phyloP scores from a whole-genome alignment of 2,888 invertebrate genomes.

The Pollenia amentaria region DNA sequence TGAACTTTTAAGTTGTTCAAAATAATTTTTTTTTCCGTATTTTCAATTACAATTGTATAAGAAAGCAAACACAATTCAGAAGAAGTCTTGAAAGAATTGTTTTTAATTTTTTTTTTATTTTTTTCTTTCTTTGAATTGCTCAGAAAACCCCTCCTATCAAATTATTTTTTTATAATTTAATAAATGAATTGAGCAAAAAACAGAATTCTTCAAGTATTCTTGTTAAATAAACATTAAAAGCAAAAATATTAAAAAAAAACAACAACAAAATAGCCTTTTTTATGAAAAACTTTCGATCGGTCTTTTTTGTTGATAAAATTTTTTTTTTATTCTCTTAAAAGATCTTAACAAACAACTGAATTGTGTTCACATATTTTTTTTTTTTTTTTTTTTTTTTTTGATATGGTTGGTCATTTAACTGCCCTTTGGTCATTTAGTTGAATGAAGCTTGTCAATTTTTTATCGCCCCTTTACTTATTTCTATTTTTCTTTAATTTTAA shows the following conservation, averaged over 20 bases:
- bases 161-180: constrained; percentile 12
- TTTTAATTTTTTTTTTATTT: background rate
- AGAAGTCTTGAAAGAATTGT: constrained; percentile 1
- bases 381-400: constrained; percentile 5
- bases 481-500: constrained; percentile 3
- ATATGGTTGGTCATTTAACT: constrained; percentile 8
- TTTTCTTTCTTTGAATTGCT: background rate
- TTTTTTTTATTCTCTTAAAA: background rate
- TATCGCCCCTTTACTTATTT: background rate
- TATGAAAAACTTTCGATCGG: background rate
- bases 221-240: constrained; percentile 51
- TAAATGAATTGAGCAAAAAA: constrained; percentile 48
- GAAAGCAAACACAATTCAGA: background rate
- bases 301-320: constrained; percentile 49
- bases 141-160: background rate
- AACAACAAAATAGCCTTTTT: constrained; percentile 18
- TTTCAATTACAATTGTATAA: constrained; percentile 25
- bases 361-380: constrained; percentile 34
- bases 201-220: constrained; percentile 46
- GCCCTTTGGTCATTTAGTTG: constrained; percentile 44
- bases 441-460: constrained; percentile 11
- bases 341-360: constrained; percentile 55
- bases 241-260: background rate
- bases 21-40: constrained; percentile 11
- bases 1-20: constrained; percentile 56